These are phyloP conservation scores for Doryteuthis pealeii DNA, from an alignment of 1,140 invertebrate genomes.

Conservation along the genomic window DNA sequence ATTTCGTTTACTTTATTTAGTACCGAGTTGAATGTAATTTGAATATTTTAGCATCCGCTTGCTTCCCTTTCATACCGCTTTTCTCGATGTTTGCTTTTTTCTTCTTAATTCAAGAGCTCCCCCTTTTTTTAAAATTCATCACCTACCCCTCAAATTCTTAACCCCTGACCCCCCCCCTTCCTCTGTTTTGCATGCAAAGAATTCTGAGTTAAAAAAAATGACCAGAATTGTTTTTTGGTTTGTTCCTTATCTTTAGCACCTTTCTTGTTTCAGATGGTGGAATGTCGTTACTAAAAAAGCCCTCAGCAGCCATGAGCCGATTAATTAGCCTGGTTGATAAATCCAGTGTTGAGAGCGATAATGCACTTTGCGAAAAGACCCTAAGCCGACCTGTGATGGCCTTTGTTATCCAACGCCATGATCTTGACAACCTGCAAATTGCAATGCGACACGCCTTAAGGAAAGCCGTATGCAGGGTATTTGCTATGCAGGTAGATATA, in stretches of 20 bases:
- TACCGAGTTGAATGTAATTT: too few species aligned
- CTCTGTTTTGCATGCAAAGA: too few species aligned
- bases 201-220: too few species aligned
- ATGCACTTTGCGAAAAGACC: constrained; percentile 38
- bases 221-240: too few species aligned
- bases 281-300: constrained; percentile 79
- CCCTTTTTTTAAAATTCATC: too few species aligned
- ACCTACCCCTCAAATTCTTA: too few species aligned
- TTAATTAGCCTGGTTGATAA: constrained; percentile 52
- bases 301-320: constrained; percentile 72
- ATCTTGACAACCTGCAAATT: constrained; percentile 75
- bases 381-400: constrained; percentile 69
- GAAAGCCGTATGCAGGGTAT: constrained; percentile 81
- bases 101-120: too few species aligned
- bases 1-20: too few species aligned
- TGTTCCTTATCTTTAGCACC: not conserved
- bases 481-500: constrained; percentile 73
- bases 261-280: constrained; percentile 63
- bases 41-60: too few species aligned
- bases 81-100: too few species aligned
- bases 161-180: too few species aligned
- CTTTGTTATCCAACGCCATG: constrained; percentile 83
- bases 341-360: constrained; percentile 10
- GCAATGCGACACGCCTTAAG: constrained; percentile 82
- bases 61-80: too few species aligned